A percentile compares a stretch with the other conserved stretches of the same genome.
phyloP scores from a whole-genome alignment of 2,797 vertebrate species.

The Bucorvus abyssinicus region DNA sequence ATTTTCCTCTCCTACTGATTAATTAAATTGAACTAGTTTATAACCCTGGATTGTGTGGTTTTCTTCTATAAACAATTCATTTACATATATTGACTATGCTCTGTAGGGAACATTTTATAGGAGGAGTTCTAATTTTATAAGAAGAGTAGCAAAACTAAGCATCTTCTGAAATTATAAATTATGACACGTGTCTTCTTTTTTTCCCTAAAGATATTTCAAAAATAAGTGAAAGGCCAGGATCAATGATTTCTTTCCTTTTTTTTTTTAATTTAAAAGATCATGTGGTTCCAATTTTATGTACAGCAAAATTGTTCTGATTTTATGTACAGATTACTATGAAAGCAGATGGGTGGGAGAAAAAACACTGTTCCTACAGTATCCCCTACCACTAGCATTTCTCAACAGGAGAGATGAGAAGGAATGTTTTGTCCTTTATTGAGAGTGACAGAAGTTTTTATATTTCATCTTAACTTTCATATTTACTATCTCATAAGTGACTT shows the following conservation, averaged over 20 bases:
- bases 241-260: not conserved
- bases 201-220: not conserved
- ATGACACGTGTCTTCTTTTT: not conserved
- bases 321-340: not conserved
- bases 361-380: not conserved
- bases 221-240: not conserved
- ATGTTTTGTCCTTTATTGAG: not conserved
- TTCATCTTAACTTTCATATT: not conserved
- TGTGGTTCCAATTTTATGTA: not conserved
- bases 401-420: not conserved
- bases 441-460: not conserved
- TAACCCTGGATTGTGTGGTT: not conserved
- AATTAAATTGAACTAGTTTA: conserved; percentile 45
- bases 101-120: not conserved
- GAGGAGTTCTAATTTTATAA: not conserved
- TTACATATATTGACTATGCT: conserved; percentile 44
- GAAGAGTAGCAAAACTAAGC: not conserved
- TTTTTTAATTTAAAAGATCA: not conserved
- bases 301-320: not conserved
- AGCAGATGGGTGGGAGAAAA: not conserved
- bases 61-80: conserved; percentile 45
- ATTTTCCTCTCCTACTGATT: conserved; percentile 18
- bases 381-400: not conserved
- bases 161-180: conserved; percentile 7
- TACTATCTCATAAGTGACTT: not conserved